These are phyloP conservation scores for Drosophila triauraria DNA, from an alignment of 1,140 invertebrate genomes.

Conservation along the genomic window DNA sequence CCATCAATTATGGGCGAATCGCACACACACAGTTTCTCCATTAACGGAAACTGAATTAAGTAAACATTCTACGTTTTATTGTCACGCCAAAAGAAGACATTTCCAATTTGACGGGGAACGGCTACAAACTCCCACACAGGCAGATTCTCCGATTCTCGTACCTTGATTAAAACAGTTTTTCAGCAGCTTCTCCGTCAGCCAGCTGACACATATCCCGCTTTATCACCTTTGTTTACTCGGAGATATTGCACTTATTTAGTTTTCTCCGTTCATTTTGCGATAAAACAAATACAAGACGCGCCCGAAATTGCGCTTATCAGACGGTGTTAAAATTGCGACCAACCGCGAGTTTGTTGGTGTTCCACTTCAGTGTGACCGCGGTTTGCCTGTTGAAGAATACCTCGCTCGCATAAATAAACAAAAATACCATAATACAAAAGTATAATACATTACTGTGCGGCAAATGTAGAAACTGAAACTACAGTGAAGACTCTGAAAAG, in stretches of 20 bases:
- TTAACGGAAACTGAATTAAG: constrained; percentile 17
- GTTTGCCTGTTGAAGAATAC: too few relatives aligned
- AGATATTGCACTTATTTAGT: constrained; percentile 45
- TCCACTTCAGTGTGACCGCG: constrained; percentile 1
- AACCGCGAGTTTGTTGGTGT: constrained; percentile 21
- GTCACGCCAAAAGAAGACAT: constrained; percentile 49
- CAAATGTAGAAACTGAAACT: too few relatives aligned
- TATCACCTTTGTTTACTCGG: constrained; percentile 65
- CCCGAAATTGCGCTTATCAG: constrained; percentile 39
- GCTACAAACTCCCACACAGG: constrained; percentile 66
- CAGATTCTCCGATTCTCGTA: constrained; percentile 43
- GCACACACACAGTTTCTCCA: constrained; percentile 1
- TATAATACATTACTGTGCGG: too few relatives aligned
- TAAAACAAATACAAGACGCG: constrained; percentile 56
- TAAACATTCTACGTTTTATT: constrained; percentile 58
- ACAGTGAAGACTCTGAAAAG: too few relatives aligned
- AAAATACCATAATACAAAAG: too few relatives aligned
- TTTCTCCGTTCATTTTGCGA: constrained; percentile 59
- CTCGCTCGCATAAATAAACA: too few relatives aligned
- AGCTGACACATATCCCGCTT: constrained; percentile 51
- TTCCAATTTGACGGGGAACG: constrained; percentile 55
- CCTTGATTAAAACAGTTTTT: constrained; percentile 64
- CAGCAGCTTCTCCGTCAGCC: constrained; percentile 38
- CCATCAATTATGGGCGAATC: constrained; percentile 8
- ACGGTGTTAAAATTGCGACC: constrained; percentile 13